Evolutionary conservation across 2,113 vertebrate genomes (phyloP).

Genomic region (Urocynchramus pylzowi): DNA sequence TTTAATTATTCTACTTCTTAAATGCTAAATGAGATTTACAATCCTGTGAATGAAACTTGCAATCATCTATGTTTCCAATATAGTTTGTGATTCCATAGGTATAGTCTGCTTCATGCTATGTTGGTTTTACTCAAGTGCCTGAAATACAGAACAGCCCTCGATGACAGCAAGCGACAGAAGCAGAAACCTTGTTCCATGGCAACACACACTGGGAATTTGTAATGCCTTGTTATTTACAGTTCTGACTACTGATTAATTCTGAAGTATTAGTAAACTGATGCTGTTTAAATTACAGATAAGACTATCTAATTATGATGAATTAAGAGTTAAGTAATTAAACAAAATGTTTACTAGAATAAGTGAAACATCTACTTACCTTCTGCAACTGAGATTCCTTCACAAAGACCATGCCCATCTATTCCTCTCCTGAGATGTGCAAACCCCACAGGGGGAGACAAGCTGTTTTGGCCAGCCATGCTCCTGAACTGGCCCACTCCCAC

Average conservation of each 20-base stretch:
- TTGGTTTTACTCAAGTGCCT: neutral
- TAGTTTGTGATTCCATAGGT: neutral
- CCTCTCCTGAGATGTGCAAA: neutral
- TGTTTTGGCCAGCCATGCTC: neutral
- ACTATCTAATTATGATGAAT: neutral
- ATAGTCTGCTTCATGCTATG: neutral
- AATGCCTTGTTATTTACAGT: neutral
- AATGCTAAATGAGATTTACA: neutral
- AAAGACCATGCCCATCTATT: neutral
- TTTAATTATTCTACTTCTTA: neutral
- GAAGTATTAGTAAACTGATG: neutral
- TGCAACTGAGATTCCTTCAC: neutral
- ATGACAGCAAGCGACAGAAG: rapidly evolving
- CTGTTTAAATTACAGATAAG: neutral
- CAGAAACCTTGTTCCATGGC: neutral
- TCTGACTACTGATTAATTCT: neutral
- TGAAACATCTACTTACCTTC: constrained; percentile 34
- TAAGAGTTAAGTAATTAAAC: neutral
- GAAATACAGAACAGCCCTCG: neutral
- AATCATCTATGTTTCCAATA: neutral
- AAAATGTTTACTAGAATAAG: neutral
- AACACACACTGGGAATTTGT: neutral
- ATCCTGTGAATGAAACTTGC: neutral
- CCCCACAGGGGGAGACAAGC: neutral
- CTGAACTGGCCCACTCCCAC: neutral